These are phyloP conservation scores for Hymenopus coronatus DNA, from an alignment of 2,888 invertebrate genomes.

Conservation along the genomic window DNA sequence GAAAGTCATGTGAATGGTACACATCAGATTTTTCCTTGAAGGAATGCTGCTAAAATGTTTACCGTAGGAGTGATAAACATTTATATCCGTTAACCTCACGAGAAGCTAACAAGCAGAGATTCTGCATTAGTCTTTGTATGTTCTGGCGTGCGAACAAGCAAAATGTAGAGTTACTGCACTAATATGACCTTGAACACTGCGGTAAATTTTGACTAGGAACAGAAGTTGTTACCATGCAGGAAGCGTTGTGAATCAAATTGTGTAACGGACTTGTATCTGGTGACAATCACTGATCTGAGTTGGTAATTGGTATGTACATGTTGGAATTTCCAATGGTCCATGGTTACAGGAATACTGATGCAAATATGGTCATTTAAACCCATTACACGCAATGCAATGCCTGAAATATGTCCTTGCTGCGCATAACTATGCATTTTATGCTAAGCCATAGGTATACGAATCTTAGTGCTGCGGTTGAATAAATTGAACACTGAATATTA, in stretches of 20 bases:
- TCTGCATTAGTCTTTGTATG: not conserved
- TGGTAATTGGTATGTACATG: not conserved
- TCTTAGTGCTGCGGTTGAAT: too few species aligned
- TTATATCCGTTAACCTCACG: not conserved
- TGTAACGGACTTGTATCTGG: not conserved
- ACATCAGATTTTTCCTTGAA: not conserved
- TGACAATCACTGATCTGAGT: not conserved
- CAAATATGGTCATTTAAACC: not conserved
- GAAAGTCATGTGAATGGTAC: too few species aligned
- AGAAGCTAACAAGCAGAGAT: too few species aligned
- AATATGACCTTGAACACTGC: not conserved
- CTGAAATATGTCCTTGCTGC: not conserved
- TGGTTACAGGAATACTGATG: not conserved
- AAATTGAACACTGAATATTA: too few species aligned
- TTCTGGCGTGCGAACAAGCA: not conserved
- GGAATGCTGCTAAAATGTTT: not conserved
- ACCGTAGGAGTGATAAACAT: not conserved
- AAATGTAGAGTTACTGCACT: not conserved
- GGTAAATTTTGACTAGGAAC: not conserved
- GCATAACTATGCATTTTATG: too few species aligned
- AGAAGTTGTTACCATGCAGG: not conserved
- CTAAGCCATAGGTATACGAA: too few species aligned
- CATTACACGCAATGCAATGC: not conserved
- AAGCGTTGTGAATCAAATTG: not conserved
- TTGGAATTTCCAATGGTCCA: not conserved